phyloP scores from a whole-genome alignment of 1,140 invertebrate species.

The Antheraea mylitta region DNA sequence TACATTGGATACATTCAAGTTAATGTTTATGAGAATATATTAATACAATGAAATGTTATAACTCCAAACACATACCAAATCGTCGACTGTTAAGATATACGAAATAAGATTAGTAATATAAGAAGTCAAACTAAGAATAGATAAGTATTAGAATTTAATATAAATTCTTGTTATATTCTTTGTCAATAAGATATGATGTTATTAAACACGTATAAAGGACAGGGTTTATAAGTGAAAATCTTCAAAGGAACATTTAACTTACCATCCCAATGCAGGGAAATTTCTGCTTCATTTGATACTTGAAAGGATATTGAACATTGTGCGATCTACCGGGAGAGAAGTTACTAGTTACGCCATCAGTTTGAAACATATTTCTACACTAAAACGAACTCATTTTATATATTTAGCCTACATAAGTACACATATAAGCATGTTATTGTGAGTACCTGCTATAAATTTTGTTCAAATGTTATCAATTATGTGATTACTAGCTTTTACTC shows the following conservation, averaged over 20 bases:
- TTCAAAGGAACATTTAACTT: conserved; percentile 11
- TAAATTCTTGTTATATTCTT: too few species aligned
- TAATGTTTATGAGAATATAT: too few species aligned
- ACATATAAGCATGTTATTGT: too few species aligned
- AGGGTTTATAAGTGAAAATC: neutral
- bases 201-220: neutral
- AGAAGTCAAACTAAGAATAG: too few species aligned
- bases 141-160: neutral
- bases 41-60: too few species aligned
- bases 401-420: neutral
- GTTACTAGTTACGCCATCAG: conserved; percentile 27
- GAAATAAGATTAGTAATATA: neutral
- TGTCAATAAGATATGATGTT: neutral
- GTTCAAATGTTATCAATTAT: too few species aligned
- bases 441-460: too few species aligned
- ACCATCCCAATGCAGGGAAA: neutral
- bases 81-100: neutral
- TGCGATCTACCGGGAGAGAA: conserved; percentile 23
- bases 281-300: conserved; percentile 16
- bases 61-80: too few species aligned
- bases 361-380: conserved; percentile 43
- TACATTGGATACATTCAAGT: too few species aligned
- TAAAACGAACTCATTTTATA: conserved; percentile 21
- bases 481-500: too few species aligned
- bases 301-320: conserved; percentile 15